These are phyloP conservation scores for Ostrea denselamellosa DNA, from an alignment of 1,140 invertebrate species.

Conservation along the genomic window DNA sequence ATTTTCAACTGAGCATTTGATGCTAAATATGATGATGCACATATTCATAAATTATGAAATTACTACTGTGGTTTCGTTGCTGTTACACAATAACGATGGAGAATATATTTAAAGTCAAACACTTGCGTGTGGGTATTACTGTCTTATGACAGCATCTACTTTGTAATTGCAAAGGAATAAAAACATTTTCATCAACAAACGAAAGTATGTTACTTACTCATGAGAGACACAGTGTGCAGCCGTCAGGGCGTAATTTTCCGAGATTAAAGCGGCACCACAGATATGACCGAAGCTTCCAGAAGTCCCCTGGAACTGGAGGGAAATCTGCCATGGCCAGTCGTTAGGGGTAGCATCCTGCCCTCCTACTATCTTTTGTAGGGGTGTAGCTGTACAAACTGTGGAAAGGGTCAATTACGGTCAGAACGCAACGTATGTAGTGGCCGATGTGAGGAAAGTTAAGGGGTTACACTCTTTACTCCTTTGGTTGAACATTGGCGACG, in stretches of 20 bases:
- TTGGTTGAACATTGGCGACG: no score
- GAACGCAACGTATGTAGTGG: no score
- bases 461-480: no score
- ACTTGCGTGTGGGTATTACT: no score
- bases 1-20: no score
- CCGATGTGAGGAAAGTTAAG: no score
- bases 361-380: neutral
- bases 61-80: no score
- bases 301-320: neutral
- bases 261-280: constrained; percentile 46
- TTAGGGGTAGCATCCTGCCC: neutral
- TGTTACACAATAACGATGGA: no score
- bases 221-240: constrained; percentile 49
- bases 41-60: no score
- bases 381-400: neutral
- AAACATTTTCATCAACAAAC: neutral
- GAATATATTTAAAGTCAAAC: no score
- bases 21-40: no score
- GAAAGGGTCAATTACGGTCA: neutral
- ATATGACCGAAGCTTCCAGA: constrained; percentile 2
- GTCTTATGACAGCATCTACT: no score
- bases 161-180: neutral
- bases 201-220: neutral
- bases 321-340: constrained; percentile 12
- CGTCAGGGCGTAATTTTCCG: constrained; percentile 28